Percentiles rank a stretch among this genome's conserved stretches.
These are phyloP conservation scores for Allolobophora icterica DNA, from an alignment of 2,888 invertebrate species.

Conservation along the genomic window DNA sequence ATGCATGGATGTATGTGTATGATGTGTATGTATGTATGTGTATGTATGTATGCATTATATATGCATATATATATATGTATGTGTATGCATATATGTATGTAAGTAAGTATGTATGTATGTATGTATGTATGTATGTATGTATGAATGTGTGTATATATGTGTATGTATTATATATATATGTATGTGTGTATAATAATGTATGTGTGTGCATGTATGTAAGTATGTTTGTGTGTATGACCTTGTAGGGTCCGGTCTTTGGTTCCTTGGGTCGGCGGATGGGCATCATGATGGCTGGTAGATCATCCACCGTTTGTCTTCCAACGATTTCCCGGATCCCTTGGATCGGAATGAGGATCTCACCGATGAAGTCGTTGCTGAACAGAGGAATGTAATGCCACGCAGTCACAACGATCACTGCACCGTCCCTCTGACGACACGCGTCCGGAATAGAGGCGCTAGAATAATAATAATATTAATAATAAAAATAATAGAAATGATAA, in stretches of 20 bases:
- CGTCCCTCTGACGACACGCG: slow-evolving; percentile 50
- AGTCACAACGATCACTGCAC: slow-evolving; percentile 53
- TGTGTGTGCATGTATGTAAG: too few species aligned
- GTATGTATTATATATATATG: too few species aligned
- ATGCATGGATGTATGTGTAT: too few species aligned
- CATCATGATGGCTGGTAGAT: slow-evolving; percentile 55
- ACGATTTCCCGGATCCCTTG: slow-evolving; percentile 50
- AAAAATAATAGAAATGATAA: neutral
- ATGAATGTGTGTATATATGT: too few species aligned
- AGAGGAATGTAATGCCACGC: slow-evolving; percentile 57
- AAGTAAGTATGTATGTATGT: too few species aligned
- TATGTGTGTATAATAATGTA: neutral
- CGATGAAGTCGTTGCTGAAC: slow-evolving; percentile 58
- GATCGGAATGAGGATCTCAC: slow-evolving; percentile 56
- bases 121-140: too few species aligned
- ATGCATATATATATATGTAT: too few species aligned
- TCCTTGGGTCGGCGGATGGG: slow-evolving; percentile 54
- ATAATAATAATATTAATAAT: slow-evolving; percentile 43
- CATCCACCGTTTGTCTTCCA: slow-evolving; percentile 52
- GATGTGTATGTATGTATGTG: too few species aligned
- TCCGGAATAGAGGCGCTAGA: slow-evolving; percentile 47
- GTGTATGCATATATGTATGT: neutral
- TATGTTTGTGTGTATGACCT: slow-evolving; percentile 47
- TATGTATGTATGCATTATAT: too few species aligned
- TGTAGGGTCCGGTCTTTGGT: slow-evolving; percentile 52